Base-by-base conservation (phyloP, 2,113 vertebrate genomes). In the Machaerirhynchus nigripectus region DNA sequence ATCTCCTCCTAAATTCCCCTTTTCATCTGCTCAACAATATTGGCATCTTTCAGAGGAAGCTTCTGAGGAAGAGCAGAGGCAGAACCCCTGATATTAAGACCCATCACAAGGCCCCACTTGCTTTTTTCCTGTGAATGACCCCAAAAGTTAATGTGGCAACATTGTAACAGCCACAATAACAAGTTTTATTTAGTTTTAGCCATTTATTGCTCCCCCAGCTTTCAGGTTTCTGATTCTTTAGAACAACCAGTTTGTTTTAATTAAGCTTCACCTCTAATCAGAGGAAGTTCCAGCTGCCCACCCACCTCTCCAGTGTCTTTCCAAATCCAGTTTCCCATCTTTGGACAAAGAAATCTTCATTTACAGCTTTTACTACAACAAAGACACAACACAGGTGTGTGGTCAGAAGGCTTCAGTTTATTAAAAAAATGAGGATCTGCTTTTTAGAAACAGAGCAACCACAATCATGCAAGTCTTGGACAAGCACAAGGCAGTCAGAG, bases 371-470 rank as follows among this genome's bases (percentile, higher is more conserved):
- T 55, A 76, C 42, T 53, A 44, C 50, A 84, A 39, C 26, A 73
- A 84, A 85, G 50, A 84, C 46, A 73, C 0, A 4, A 69, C 19
- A 56, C 0, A 1, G 28, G 26, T 65, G 26, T 28, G 21, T 50
- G 57, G 46, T 46, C 23, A 59, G 15, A 70, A 50, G 5, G 21
- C 44, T 84, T 61, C 57, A 20, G 18, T 84, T 55, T 78, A 85
- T 68, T 75, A 33, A 39, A 80, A 88, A 95, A 87, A 13, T 11
- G 14, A 82, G 56, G 70, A 53, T 80, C 52, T 95, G 61, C 42
- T 80, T 96, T 92, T 89, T 83, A 92, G n/a, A 69, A 89, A 30
- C n/a, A 87, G 87, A 88, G 84, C 33, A 39, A 63, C 78, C 47
- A 68, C 2, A 2, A 93, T 33, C 78, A 76, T 23, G 64, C 49